Evolutionary conservation across 2,888 invertebrate species (phyloP).

Genomic region (Drosophila melanosoma): DNA sequence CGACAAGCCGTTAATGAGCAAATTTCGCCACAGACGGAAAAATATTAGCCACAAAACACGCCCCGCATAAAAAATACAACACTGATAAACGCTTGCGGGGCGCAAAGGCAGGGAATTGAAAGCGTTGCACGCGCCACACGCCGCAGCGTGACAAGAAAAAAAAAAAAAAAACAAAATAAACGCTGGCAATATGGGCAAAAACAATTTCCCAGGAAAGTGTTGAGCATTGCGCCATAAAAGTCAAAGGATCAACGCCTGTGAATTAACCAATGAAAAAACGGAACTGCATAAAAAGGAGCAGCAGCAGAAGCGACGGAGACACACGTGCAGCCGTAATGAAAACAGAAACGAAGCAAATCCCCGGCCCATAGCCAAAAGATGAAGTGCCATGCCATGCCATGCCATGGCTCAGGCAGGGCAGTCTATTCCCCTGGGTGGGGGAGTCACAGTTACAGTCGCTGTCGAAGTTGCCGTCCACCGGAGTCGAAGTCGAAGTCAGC

Average conservation of each 20-base stretch:
- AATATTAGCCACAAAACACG: constrained; percentile 84
- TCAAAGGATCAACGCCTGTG: constrained; percentile 82
- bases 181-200: constrained; percentile 69
- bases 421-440: constrained; percentile 53
- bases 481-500: constrained; percentile 61
- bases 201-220: constrained; percentile 83
- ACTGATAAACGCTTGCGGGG: constrained; percentile 27
- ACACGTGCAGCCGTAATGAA: constrained; percentile 73
- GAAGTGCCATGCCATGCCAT: constrained; percentile 44
- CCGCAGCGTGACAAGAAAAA: constrained; percentile 57
- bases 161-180: constrained; percentile 18
- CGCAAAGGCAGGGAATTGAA: constrained; percentile 8
- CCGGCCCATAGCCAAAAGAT: constrained; percentile 11
- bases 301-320: constrained; percentile 34
- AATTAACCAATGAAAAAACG: constrained; percentile 58
- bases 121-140: constrained; percentile 61
- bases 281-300: constrained; percentile 44
- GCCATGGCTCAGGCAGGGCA: constrained; percentile 3
- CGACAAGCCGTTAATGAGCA: constrained; percentile 73
- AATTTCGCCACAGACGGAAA: constrained; percentile 75
- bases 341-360: constrained; percentile 61
- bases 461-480: constrained; percentile 55
- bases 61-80: constrained; percentile 68
- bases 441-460: constrained; percentile 12
- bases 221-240: constrained; percentile 75